Evolutionary conservation across 2,113 vertebrate genomes (phyloP), one percentile per base, ranked within the genome.

Genomic region (Eulacestoma nigropectus): DNA sequence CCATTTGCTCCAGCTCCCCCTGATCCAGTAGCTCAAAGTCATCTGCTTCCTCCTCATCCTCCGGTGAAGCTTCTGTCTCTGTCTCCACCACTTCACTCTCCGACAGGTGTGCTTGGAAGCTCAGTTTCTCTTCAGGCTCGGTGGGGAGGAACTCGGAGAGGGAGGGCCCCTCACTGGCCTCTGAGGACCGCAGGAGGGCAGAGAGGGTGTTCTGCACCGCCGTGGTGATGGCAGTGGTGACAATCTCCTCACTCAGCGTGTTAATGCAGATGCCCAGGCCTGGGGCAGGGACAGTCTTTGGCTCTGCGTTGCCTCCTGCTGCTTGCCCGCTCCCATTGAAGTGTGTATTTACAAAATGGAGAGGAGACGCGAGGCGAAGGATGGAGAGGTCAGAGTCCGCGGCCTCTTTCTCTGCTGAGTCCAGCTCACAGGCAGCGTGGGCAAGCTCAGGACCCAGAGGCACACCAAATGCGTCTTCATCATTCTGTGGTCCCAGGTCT

Each of bases 1-100:
- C 98, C 92, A 98, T 97, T 96, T 98, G 98, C 95, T 99, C 99
- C 98, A 99, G 98, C 98, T 99, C 99, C 88, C 98, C 99, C 98
- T 99, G 99, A 98, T 99, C 99, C 98, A 99, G 98, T 89, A 99
- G 98, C 98, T 99, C 99, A 97, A 99, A 99, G 98, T 99, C 99
- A 97, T 98, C 98, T 62, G 96, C 97, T 95, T 98, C 96, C 97
- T 99, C 99, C 68, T 99, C 98, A 50, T 90, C 98, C 87, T 96
- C 97, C 0, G 94, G 97, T 84, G 89, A 95, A 90, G 95, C 81
- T 35, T 79, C 93, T 47, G 95, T 81, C 80, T 96, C 95, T 32
- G 63, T 26, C 74, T 95, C 96, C 78, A 75, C 96, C 29, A 8
- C 90, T 91, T 95, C 97, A 1, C 74, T 74, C 90, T 96, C 94